Evolutionary conservation across 2,888 invertebrate genomes (phyloP).

Genomic region (Drosophila quasianomalipes): DNA sequence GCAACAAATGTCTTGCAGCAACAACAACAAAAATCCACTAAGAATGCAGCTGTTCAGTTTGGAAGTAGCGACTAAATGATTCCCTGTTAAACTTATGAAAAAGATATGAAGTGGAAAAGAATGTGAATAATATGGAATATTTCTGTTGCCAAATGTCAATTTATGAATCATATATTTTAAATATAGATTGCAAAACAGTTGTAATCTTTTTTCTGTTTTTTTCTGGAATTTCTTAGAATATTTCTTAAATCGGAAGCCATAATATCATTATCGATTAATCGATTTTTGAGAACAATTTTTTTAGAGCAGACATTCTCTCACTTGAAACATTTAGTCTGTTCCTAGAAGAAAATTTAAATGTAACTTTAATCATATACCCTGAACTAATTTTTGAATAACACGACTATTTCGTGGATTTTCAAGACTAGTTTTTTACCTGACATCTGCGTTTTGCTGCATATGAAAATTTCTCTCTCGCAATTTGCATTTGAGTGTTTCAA

Average conservation of each 20-base stretch:
- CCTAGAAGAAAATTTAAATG: not conserved
- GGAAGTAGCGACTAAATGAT: not conserved
- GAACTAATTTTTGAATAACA: not conserved
- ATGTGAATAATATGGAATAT: not conserved
- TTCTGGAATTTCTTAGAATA: not conserved
- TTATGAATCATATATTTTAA: not conserved
- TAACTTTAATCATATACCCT: not conserved
- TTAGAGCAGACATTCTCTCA: not conserved
- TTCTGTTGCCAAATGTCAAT: not conserved
- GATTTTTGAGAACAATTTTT: not conserved
- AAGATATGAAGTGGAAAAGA: not conserved
- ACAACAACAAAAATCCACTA: slow-evolving; percentile 22
- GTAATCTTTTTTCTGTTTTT: not conserved
- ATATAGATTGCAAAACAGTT: not conserved
- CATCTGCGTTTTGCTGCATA: not conserved
- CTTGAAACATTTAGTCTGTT: not conserved
- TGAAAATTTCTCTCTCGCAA: not conserved
- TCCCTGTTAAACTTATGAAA: slow-evolving; percentile 12
- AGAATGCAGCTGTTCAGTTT: slow-evolving; percentile 22
- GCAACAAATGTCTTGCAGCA: slow-evolving; percentile 31
- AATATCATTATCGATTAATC: too few species aligned
- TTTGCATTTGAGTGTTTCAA: not conserved
- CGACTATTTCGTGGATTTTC: not conserved
- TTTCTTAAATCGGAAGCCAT: not conserved
- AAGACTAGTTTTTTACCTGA: not conserved